A percentile compares a stretch with the other conserved stretches of the same genome.
phyloP scores from a whole-genome alignment of 2,797 vertebrate genomes.

The Chromis chromis region DNA sequence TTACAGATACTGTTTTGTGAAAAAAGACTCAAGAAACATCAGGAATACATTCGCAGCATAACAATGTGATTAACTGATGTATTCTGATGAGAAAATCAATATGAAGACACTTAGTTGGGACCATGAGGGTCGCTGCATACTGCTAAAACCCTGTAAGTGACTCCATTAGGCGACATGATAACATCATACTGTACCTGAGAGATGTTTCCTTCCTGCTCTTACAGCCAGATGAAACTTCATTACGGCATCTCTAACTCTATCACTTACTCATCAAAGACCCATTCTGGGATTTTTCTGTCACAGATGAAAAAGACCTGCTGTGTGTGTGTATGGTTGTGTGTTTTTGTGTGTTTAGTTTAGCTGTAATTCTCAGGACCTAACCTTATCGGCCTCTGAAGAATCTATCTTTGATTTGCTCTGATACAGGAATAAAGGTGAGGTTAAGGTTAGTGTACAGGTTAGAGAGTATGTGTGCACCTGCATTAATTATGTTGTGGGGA shows the following conservation, averaged over 20 bases:
- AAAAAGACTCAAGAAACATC: slow-evolving; percentile 20
- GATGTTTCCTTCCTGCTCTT: slow-evolving; percentile 80
- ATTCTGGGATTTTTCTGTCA: slow-evolving; percentile 62
- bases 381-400: background rate
- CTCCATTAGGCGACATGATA: slow-evolving; percentile 80
- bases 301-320: slow-evolving; percentile 25
- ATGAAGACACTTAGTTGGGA: slow-evolving; percentile 68
- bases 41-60: slow-evolving; percentile 31
- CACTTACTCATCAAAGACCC: slow-evolving; percentile 62
- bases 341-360: slow-evolving; percentile 2
- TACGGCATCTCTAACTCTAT: slow-evolving; percentile 69
- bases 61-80: slow-evolving; percentile 70
- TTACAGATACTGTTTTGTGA: slow-evolving; percentile 19
- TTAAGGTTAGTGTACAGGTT: background rate
- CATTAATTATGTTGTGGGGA: background rate
- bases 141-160: slow-evolving; percentile 72
- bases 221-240: slow-evolving; percentile 76
- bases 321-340: slow-evolving; percentile 14
- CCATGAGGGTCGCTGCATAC: slow-evolving; percentile 47
- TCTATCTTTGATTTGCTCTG: background rate
- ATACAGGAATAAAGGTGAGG: background rate
- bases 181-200: slow-evolving; percentile 79
- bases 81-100: slow-evolving; percentile 79
- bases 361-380: background rate
- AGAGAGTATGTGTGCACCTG: background rate